Conservation (phyloP, 2,797 vertebrate species). For the Helostoma temminkii region DNA sequence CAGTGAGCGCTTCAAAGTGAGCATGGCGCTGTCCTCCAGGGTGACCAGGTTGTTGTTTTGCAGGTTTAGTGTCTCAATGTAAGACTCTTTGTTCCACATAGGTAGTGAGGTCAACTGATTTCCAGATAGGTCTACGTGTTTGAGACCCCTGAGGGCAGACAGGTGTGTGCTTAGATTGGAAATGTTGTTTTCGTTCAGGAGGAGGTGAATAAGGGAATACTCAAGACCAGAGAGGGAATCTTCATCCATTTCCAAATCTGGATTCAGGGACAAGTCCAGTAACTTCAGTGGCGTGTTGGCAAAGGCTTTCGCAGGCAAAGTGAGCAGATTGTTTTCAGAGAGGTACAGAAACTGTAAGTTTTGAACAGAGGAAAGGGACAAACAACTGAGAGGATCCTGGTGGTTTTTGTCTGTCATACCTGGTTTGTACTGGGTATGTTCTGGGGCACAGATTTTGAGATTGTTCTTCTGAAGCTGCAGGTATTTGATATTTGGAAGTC, state of each 20-base stretch:
- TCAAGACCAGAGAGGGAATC: slow-evolving; percentile 90
- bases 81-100: slow-evolving; percentile 83
- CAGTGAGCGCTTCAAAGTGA: slow-evolving; percentile 87
- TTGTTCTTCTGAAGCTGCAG: slow-evolving; percentile 90
- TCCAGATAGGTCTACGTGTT: slow-evolving; percentile 88
- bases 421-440: slow-evolving; percentile 31
- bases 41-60: slow-evolving; percentile 91
- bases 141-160: slow-evolving; percentile 86
- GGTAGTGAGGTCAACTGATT: slow-evolving; percentile 90
- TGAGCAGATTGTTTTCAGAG: slow-evolving; percentile 84
- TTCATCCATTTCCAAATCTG: slow-evolving; percentile 83
- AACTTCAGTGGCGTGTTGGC: slow-evolving; percentile 83
- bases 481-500: slow-evolving; percentile 82
- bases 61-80: slow-evolving; percentile 91
- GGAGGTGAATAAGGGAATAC: slow-evolving; percentile 86
- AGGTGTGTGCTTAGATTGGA: slow-evolving; percentile 84
- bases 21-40: slow-evolving; percentile 85
- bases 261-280: slow-evolving; percentile 92
- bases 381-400: slow-evolving; percentile 71
- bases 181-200: slow-evolving; percentile 88
- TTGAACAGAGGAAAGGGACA: slow-evolving; percentile 82
- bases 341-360: slow-evolving; percentile 86
- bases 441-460: slow-evolving; percentile 83
- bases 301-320: slow-evolving; percentile 84
- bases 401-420: slow-evolving; percentile 45